These are phyloP conservation scores for Drosophila mettleri DNA, from an alignment of 2,888 invertebrate genomes.

Conservation along the genomic window DNA sequence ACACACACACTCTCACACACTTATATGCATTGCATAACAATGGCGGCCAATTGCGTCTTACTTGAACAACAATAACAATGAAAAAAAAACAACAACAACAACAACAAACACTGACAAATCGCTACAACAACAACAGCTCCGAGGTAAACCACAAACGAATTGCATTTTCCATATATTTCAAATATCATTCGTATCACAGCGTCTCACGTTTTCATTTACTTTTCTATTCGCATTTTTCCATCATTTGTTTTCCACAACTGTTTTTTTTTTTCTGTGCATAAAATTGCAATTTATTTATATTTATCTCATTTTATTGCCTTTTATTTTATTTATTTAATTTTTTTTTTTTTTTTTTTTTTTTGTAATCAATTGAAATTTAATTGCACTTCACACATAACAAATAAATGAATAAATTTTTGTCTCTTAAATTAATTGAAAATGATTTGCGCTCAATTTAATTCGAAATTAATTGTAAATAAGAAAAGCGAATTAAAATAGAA, in stretches of 20 bases:
- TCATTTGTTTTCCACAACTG: not conserved
- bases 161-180: conserved; percentile 65
- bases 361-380: conserved; percentile 17
- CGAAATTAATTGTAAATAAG: conserved; percentile 25
- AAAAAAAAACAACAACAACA: conserved; percentile 50
- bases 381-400: conserved; percentile 24
- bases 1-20: conserved; percentile 33
- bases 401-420: conserved; percentile 1
- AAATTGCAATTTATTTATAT: conserved; percentile 1
- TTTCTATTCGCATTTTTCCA: conserved; percentile 16
- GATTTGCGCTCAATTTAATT: conserved; percentile 32
- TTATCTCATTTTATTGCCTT: not conserved
- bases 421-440: conserved; percentile 8
- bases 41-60: conserved; percentile 56
- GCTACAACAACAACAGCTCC: conserved; percentile 76
- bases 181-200: conserved; percentile 52
- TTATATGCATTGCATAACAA: conserved; percentile 40
- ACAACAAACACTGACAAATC: conserved; percentile 49
- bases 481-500: conserved; percentile 6
- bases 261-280: conserved; percentile 10
- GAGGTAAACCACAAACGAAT: conserved; percentile 83
- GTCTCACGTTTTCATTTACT: conserved; percentile 33
- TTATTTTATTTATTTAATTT: conserved; percentile 8
- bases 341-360: not conserved
- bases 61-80: conserved; percentile 34